Percentiles rank a stretch among this genome's conserved stretches.
Evolutionary conservation across 2,797 vertebrate species (phyloP).

Genomic region (Oreortyx pictus): DNA sequence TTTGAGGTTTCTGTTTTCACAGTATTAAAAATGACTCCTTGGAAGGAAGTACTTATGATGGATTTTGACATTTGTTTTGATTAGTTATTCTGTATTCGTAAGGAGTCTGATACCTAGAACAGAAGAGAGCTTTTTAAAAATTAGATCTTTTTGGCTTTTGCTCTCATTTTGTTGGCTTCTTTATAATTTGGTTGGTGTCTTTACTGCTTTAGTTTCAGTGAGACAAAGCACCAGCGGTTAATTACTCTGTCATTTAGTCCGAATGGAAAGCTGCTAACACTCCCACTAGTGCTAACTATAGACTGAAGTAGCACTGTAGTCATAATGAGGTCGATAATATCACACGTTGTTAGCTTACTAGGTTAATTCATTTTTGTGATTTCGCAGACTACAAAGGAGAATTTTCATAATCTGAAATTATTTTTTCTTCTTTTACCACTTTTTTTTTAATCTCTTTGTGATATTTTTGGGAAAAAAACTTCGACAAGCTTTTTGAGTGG

Average conservation of each 20-base stretch:
- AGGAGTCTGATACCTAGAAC: background rate
- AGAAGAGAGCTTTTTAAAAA: background rate
- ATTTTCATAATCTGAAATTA: background rate
- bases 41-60: background rate
- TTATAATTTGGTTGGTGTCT: background rate
- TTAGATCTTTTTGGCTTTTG: background rate
- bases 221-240: background rate
- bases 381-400: background rate
- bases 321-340: background rate
- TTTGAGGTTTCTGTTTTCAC: background rate
- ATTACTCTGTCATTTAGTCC: background rate
- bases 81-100: background rate
- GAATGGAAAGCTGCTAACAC: background rate
- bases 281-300: background rate
- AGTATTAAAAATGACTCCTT: background rate
- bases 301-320: background rate
- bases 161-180: background rate
- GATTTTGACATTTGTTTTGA: background rate
- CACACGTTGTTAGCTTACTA: background rate
- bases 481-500: background rate
- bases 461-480: slow-evolving; percentile 6
- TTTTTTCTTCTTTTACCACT: background rate
- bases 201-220: background rate
- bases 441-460: background rate
- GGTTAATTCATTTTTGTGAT: slow-evolving; percentile 43